Base-by-base conservation (phyloP, 2,113 vertebrate species). In the Lichenostomus cassidix region DNA sequence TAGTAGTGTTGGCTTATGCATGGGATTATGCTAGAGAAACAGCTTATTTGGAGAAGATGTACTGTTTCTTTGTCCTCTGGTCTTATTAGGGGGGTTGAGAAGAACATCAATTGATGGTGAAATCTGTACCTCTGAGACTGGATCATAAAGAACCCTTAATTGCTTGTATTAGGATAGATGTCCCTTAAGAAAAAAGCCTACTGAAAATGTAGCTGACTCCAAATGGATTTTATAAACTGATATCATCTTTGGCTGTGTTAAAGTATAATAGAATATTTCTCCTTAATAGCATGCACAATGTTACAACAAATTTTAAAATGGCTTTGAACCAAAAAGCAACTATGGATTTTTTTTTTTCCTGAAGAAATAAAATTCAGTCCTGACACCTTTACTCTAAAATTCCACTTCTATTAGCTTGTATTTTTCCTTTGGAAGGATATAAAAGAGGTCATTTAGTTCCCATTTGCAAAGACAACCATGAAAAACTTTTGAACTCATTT, bases 161-260 rank as follows among this genome's bases (percentile, higher is more conserved):
- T 88, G 83, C 67, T 86, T 94, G 14, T 39, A 74, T 86, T 83
- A 73, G 35, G 76, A 60, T 60, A 87, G 62, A 79, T 44, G 64
- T 33, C 44, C 28, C 59, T 70, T 67, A 88, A 81, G 90, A 80
- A 94, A 92, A 94, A 92, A 88, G 71, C 71, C 37, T 86, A 69
- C 46, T 81, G 82, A 89, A 90, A 89, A 87, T 60, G 53, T 75
- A 63, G 86, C 92, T 94, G 92, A 84, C 87, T 95, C 60, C 69
- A 84, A 75, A 93, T 89, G 44, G 70, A 56, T 87, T 92, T 91
- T 87, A 91, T 81, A 84, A 67, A 68, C 55, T 87, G 86, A 87
- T 87, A 81, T 75, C 29, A 94, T 95, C 64, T 89, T 92, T 95
- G 95, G 69, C 86, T 81, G 35, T 87, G 73, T 89, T 89, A 70